Percentiles rank a stretch among this genome's conserved stretches.
phyloP scores from a whole-genome alignment of 2,888 invertebrate genomes.

The Blastobasis adustella region DNA sequence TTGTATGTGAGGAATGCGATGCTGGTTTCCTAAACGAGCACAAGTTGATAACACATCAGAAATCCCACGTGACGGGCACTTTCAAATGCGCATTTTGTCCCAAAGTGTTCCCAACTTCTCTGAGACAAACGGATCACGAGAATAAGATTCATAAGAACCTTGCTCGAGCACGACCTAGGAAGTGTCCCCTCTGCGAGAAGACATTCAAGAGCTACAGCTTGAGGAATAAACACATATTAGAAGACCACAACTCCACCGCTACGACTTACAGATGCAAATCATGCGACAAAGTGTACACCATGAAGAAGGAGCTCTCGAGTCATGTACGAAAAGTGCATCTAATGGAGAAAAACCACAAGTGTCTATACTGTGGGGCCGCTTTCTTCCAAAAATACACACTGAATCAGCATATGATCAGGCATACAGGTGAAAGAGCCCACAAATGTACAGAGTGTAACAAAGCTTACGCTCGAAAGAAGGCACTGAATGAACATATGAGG shows the following conservation, averaged over 20 bases:
- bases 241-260: background rate
- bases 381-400: conserved; percentile 27
- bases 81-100: conserved; percentile 29
- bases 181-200: conserved; percentile 30
- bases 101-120: conserved; percentile 44
- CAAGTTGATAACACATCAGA: conserved; percentile 7
- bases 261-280: conserved; percentile 29
- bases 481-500: conserved; percentile 28
- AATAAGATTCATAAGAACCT: conserved; percentile 45
- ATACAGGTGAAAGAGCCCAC: conserved; percentile 39
- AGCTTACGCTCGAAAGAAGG: conserved; percentile 19
- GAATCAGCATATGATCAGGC: conserved; percentile 37
- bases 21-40: conserved; percentile 11
- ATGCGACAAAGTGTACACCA: conserved; percentile 30
- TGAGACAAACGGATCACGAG: conserved; percentile 44
- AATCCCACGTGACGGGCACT: conserved; percentile 16
- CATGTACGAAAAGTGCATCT: conserved; percentile 45
- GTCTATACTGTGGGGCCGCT: conserved; percentile 47
- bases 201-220: conserved; percentile 25
- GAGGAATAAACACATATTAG: conserved; percentile 20
- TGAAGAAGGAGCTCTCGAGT: conserved; percentile 20
- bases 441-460: conserved; percentile 45
- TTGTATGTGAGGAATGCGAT: conserved; percentile 32
- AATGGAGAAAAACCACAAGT: conserved; percentile 40
- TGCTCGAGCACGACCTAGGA: conserved; percentile 10